Percentiles rank a stretch among this genome's conserved stretches.
phyloP scores from a whole-genome alignment of 2,888 invertebrate species.

The Apodemia duryi region DNA sequence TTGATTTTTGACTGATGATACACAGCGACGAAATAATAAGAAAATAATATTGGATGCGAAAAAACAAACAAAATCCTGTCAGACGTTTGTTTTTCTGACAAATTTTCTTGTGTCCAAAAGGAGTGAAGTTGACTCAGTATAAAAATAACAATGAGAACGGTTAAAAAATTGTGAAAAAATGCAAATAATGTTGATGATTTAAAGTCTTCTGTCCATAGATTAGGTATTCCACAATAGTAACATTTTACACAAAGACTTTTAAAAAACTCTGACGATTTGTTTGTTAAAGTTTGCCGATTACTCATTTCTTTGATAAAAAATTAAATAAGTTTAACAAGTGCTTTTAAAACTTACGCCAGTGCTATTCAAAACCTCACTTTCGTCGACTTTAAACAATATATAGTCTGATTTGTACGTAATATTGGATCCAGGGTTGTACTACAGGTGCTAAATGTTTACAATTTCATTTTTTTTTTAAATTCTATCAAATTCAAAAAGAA shows the following conservation, averaged over 20 bases:
- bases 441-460: too few relatives aligned
- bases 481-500: too few relatives aligned
- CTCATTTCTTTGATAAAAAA: too few relatives aligned
- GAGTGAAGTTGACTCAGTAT: conserved; percentile 37
- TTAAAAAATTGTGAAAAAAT: conserved; percentile 31
- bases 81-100: conserved; percentile 33
- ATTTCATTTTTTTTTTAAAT: too few relatives aligned
- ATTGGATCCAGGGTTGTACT: too few relatives aligned
- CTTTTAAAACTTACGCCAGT: too few relatives aligned
- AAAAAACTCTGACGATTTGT: not conserved
- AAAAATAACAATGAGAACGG: conserved; percentile 31
- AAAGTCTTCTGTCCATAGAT: conserved; percentile 42
- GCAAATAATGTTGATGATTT: conserved; percentile 32
- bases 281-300: not conserved
- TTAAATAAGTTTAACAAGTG: too few relatives aligned
- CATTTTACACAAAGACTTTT: conserved; percentile 4
- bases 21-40: conserved; percentile 32
- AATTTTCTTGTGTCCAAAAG: conserved; percentile 38
- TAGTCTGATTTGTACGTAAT: too few relatives aligned
- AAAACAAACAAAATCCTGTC: conserved; percentile 39
- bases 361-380: too few relatives aligned
- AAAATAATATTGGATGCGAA: conserved; percentile 39
- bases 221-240: conserved; percentile 33
- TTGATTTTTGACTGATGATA: conserved; percentile 33
- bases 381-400: too few relatives aligned